phyloP scores from a whole-genome alignment of 1,140 invertebrate species.

The Dinoponera quadriceps region DNA sequence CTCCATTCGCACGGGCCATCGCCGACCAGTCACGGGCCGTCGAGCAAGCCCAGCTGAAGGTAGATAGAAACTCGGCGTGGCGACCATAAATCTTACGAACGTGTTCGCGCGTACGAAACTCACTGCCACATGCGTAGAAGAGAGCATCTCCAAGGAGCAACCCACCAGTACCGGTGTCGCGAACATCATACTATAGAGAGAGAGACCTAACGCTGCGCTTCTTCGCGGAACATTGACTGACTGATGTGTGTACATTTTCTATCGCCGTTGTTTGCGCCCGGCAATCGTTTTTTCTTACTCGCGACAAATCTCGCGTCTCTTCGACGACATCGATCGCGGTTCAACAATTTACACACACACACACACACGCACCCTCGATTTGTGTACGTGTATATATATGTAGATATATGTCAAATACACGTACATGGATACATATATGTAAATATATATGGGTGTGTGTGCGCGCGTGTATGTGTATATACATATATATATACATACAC shows the following conservation, averaged over 20 bases:
- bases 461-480: too few relatives aligned
- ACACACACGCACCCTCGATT: conserved; percentile 26
- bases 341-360: conserved; percentile 34
- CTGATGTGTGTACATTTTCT: conserved; percentile 46
- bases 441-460: too few relatives aligned
- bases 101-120: not conserved
- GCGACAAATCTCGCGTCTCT: conserved; percentile 3
- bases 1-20: conserved; percentile 78
- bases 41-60: conserved; percentile 79
- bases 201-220: conserved; percentile 47
- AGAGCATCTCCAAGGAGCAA: not conserved
- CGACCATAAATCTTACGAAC: conserved; percentile 4
- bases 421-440: too few relatives aligned
- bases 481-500: too few relatives aligned
- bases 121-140: not conserved
- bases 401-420: too few relatives aligned
- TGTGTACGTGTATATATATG: not conserved
- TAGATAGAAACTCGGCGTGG: conserved; percentile 62
- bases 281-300: conserved; percentile 27
- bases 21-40: conserved; percentile 77
- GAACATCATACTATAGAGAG: conserved; percentile 22
- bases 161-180: too few relatives aligned
- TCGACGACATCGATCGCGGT: conserved; percentile 9
- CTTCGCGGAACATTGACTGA: conserved; percentile 33
- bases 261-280: conserved; percentile 12